phyloP scores from a whole-genome alignment of 2,888 invertebrate species.

The Erannis defoliaria region DNA sequence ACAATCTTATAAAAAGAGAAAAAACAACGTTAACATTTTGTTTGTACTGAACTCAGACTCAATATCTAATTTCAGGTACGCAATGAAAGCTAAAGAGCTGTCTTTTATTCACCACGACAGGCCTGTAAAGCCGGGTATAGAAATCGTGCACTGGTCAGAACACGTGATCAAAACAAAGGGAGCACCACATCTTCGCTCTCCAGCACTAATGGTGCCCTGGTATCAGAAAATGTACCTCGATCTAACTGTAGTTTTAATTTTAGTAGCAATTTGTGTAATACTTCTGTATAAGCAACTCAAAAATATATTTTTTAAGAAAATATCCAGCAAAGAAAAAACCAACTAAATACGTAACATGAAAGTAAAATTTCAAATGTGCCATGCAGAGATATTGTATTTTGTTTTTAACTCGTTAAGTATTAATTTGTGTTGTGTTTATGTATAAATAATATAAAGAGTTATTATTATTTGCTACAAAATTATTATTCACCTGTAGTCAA shows the following conservation, averaged over 20 bases:
- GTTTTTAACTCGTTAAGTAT: too few species aligned
- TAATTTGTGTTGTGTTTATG: too few species aligned
- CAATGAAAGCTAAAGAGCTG: conserved; percentile 50
- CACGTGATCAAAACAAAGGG: conserved; percentile 59
- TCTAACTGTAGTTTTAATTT: conserved; percentile 27
- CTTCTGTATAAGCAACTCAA: neutral
- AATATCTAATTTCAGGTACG: conserved; percentile 48
- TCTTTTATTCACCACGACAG: conserved; percentile 60
- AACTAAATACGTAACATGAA: neutral
- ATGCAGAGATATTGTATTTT: too few species aligned
- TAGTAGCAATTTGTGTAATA: neutral
- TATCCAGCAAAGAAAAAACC: neutral
- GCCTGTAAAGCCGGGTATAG: conserved; percentile 51
- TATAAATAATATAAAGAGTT: too few species aligned
- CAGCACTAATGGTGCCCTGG: conserved; percentile 54
- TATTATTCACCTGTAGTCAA: too few species aligned
- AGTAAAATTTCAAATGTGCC: neutral
- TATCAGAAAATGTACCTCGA: conserved; percentile 64
- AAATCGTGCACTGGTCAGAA: conserved; percentile 60
- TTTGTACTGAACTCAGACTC: neutral
- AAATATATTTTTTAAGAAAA: neutral
- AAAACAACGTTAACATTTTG: neutral
- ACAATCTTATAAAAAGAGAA: too few species aligned
- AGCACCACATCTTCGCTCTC: conserved; percentile 59
- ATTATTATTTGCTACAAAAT: too few species aligned